Evolutionary conservation across 1,140 invertebrate genomes (phyloP).

Genomic region (Cataglyphis hispanica): DNA sequence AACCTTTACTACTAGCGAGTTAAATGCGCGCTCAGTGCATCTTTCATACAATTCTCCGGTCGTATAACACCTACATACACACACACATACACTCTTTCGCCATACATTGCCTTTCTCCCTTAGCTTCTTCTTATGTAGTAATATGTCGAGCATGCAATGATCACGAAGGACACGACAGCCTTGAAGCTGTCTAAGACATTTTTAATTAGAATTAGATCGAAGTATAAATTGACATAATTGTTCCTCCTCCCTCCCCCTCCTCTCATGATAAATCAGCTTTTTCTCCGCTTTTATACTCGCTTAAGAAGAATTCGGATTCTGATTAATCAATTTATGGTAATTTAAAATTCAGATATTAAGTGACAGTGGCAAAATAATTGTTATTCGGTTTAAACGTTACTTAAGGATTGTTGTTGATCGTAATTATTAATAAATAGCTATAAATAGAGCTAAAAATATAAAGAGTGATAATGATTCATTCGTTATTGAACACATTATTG

Average conservation of each 20-base stretch:
- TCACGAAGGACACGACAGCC: conserved; percentile 60
- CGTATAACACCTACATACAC: background rate
- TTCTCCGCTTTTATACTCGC: background rate
- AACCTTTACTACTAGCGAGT: conserved; percentile 43
- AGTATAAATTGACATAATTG: conserved; percentile 47
- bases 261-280: background rate
- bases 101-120: conserved; percentile 50
- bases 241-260: too few relatives aligned
- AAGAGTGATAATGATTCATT: background rate
- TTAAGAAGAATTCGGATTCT: background rate
- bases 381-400: background rate
- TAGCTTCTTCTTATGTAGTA: conserved; percentile 25
- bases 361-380: background rate
- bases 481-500: background rate
- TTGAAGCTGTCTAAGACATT: conserved; percentile 36
- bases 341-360: background rate
- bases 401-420: background rate
- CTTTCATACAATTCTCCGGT: conserved; percentile 40
- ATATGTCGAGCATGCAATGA: conserved; percentile 59
- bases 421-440: background rate
- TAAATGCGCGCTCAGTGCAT: conserved; percentile 56
- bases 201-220: conserved; percentile 58
- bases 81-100: background rate
- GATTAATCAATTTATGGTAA: conserved; percentile 5
- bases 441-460: background rate